These are phyloP conservation scores for Ictalurus furcatus DNA, from an alignment of 2,113 vertebrate species.

Conservation along the genomic window DNA sequence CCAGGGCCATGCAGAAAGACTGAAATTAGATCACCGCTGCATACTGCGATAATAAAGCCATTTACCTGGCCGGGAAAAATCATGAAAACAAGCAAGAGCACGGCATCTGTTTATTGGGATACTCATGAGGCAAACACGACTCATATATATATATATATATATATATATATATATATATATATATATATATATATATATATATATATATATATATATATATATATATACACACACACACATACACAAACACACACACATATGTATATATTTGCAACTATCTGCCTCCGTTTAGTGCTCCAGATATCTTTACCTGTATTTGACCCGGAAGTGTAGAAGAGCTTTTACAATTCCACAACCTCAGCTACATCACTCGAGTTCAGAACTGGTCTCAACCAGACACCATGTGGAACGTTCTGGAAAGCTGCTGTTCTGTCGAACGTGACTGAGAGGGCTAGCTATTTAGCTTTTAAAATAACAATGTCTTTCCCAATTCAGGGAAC, in stretches of 20 bases:
- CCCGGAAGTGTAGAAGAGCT: not conserved
- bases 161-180: not conserved
- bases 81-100: slow-evolving; percentile 6
- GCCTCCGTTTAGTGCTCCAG: not conserved
- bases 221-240: not conserved
- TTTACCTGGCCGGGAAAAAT: slow-evolving; percentile 43
- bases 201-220: not conserved
- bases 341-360: not conserved
- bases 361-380: not conserved
- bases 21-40: slow-evolving; percentile 37
- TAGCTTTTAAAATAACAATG: not conserved
- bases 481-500: too few relatives aligned
- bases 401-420: not conserved
- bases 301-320: not conserved
- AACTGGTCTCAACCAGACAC: not conserved
- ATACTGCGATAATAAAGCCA: slow-evolving; percentile 18
- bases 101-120: not conserved
- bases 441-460: too few relatives aligned
- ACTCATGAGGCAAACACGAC: not conserved
- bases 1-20: slow-evolving; percentile 40
- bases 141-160: not conserved
- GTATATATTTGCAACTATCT: not conserved
- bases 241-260: not conserved
- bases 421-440: not conserved
- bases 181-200: not conserved